Percentiles rank a stretch among this genome's conserved stretches.
Evolutionary conservation across 30 jellyfish, hydroid and myxozoan genomes (phyloP).

Genomic region (Catostylus mosaicus): DNA sequence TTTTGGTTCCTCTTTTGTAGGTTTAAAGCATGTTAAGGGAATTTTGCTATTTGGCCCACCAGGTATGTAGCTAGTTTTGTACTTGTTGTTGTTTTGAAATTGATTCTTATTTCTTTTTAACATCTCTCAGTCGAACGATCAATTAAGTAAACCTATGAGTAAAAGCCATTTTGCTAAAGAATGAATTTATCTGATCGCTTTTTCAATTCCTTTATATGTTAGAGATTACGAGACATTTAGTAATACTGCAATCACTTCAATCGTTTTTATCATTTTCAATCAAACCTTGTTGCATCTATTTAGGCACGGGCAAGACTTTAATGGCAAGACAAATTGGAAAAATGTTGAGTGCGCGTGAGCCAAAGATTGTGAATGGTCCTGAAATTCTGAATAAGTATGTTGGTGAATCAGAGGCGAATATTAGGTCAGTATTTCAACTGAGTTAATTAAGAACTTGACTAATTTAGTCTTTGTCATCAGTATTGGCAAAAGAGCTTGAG

Average conservation of each 20-base stretch:
- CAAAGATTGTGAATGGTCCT: slow-evolving; percentile 99
- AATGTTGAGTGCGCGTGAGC: slow-evolving; percentile 98
- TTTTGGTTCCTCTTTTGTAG: slow-evolving; percentile 32
- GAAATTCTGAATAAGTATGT: slow-evolving; percentile 97
- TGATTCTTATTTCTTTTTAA: no score
- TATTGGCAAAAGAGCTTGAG: not conserved
- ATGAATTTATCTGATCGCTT: no score
- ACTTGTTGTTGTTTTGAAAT: no score
- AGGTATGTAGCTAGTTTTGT: slow-evolving; percentile 40
- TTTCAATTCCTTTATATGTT: no score
- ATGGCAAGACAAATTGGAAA: slow-evolving; percentile 98
- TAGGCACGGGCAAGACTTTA: slow-evolving; percentile 96
- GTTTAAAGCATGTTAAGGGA: slow-evolving; percentile 98
- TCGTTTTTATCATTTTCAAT: no score
- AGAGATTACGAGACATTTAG: no score
- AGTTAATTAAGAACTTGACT: no score
- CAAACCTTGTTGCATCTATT: not conserved
- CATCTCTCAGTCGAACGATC: no score
- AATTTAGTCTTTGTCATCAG: not conserved
- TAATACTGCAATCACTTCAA: no score
- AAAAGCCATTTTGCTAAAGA: no score
- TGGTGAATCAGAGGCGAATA: slow-evolving; percentile 99
- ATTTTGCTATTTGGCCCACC: slow-evolving; percentile 98
- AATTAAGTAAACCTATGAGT: no score
- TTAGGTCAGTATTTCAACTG: slow-evolving; percentile 66